Evolutionary conservation across 2,888 invertebrate genomes (phyloP).

Genomic region (Sinotaia quadrata): DNA sequence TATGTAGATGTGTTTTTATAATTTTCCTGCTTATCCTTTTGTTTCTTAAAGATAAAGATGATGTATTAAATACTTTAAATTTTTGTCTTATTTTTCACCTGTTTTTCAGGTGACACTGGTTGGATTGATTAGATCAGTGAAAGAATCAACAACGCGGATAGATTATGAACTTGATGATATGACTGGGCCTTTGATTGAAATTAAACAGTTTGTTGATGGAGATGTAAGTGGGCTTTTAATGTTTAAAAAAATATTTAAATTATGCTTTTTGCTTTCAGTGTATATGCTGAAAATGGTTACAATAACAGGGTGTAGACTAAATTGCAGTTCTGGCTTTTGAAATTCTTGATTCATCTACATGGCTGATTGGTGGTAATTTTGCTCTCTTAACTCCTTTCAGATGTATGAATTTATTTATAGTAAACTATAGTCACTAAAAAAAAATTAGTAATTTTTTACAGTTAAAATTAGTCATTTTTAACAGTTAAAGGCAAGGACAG

Average conservation of each 20-base stretch:
- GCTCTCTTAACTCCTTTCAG: too few relatives aligned
- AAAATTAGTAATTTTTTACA: too few relatives aligned
- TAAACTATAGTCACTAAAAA: too few relatives aligned
- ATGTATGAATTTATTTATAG: too few relatives aligned
- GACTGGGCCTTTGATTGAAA: conserved; percentile 67
- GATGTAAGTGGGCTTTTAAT: too few relatives aligned
- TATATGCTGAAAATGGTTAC: not conserved
- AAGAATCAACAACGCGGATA: conserved; percentile 60
- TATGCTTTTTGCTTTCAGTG: not conserved
- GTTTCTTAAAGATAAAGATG: not conserved
- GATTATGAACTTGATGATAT: conserved; percentile 71
- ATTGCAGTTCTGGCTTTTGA: too few relatives aligned
- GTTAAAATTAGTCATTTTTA: too few relatives aligned
- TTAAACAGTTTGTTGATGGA: conserved; percentile 72
- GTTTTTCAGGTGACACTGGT: conserved; percentile 63
- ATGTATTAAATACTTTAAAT: not conserved
- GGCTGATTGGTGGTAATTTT: too few relatives aligned
- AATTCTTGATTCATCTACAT: too few relatives aligned
- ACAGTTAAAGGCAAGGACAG: too few relatives aligned
- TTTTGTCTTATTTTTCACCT: not conserved
- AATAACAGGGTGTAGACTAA: too few relatives aligned
- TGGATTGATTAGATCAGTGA: conserved; percentile 64
- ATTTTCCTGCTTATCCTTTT: not conserved
- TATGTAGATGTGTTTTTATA: not conserved
- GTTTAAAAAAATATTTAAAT: not conserved